Conservation (phyloP, 2,797 vertebrate species). For the Gymnoscopelus braueri region DNA sequence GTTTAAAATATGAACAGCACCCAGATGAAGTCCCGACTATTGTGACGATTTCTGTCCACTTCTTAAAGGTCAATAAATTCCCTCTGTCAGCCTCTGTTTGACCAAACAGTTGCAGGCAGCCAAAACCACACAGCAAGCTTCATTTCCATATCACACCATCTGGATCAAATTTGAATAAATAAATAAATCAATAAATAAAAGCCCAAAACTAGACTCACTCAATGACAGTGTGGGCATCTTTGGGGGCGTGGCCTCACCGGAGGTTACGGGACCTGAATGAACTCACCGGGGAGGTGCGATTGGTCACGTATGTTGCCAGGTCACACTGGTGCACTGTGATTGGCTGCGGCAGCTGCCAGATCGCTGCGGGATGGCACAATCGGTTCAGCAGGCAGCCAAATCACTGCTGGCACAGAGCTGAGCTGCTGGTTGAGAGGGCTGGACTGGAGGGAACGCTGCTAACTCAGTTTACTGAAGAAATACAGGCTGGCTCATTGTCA, state of each 20-base stretch:
- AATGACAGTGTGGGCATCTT: slow-evolving; percentile 22
- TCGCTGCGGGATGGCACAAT: slow-evolving; percentile 48
- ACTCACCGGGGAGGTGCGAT: slow-evolving; percentile 40
- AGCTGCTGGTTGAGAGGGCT: too few species aligned
- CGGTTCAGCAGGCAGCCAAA: not conserved
- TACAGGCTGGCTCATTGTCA: not conserved
- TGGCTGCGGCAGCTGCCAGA: slow-evolving; percentile 59
- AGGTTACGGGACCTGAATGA: slow-evolving; percentile 50
- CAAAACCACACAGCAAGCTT: slow-evolving; percentile 13
- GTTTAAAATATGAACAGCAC: not conserved
- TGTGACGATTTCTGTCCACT: not conserved
- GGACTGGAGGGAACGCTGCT: too few species aligned
- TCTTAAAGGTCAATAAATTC: slow-evolving; percentile 9
- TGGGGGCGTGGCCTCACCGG: slow-evolving; percentile 34
- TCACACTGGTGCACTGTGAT: slow-evolving; percentile 49
- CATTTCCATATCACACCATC: slow-evolving; percentile 49
- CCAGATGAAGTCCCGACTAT: not conserved
- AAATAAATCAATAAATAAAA: slow-evolving; percentile 2
- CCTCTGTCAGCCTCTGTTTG: not conserved
- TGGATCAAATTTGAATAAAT: slow-evolving; percentile 29
- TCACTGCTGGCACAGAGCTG: not conserved
- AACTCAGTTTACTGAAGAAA: too few species aligned
- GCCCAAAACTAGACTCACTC: slow-evolving; percentile 24
- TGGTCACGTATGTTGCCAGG: slow-evolving; percentile 59
- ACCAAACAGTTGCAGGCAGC: not conserved